Evolutionary conservation across 1,140 invertebrate genomes (phyloP).

Genomic region (Drosophila pruinosa): DNA sequence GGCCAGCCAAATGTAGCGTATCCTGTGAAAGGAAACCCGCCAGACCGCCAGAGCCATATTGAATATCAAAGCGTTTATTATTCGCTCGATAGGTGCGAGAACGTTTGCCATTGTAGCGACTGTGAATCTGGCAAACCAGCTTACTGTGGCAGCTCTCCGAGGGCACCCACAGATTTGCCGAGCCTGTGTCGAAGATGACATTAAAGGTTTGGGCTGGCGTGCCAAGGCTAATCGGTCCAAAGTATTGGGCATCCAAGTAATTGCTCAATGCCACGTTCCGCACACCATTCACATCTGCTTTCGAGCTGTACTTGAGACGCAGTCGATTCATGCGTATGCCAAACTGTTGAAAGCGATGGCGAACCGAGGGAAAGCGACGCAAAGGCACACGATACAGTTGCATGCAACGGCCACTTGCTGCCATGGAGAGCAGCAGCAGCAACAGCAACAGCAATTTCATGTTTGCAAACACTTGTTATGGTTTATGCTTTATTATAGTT

Average conservation of each 20-base stretch:
- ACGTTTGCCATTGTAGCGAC: slow-evolving; percentile 94
- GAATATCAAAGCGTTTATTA: slow-evolving; percentile 95
- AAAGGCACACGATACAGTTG: slow-evolving; percentile 52
- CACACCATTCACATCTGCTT: neutral
- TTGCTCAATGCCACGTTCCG: slow-evolving; percentile 87
- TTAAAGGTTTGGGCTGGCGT: slow-evolving; percentile 96
- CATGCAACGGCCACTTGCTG: neutral
- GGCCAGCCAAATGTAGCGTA: slow-evolving; percentile 87
- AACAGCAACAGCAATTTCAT: slow-evolving; percentile 32
- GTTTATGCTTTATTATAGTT: neutral
- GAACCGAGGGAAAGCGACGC: slow-evolving; percentile 58
- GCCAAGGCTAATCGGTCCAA: slow-evolving; percentile 96
- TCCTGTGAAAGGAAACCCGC: slow-evolving; percentile 98
- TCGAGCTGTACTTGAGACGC: slow-evolving; percentile 51
- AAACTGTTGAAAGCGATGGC: slow-evolving; percentile 60
- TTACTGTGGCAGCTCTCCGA: slow-evolving; percentile 96
- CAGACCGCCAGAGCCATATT: slow-evolving; percentile 97
- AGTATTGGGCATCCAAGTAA: slow-evolving; percentile 98
- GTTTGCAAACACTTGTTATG: slow-evolving; percentile 29
- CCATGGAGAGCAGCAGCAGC: slow-evolving; percentile 3
- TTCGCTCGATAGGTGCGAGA: slow-evolving; percentile 93
- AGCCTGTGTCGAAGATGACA: slow-evolving; percentile 99
- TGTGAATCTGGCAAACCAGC: slow-evolving; percentile 93
- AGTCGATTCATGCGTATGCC: slow-evolving; percentile 66
- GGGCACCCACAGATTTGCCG: slow-evolving; percentile 99